Evolutionary conservation across 1,140 invertebrate species (phyloP), one percentile per base, ranked within the genome.

Genomic region (Varroa destructor): DNA sequence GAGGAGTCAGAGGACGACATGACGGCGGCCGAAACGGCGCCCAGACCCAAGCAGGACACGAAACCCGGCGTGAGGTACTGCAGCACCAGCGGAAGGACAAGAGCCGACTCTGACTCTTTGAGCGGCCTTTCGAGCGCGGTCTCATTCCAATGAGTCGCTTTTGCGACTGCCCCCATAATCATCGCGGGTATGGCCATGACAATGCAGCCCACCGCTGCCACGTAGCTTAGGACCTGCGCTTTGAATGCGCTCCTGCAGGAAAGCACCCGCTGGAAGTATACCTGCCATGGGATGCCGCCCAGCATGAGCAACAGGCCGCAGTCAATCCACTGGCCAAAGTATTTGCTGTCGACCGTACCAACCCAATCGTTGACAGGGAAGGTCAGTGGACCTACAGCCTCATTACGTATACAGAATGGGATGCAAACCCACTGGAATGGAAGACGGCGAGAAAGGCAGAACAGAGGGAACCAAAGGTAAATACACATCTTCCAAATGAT

Each of bases 1-100:
- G 93, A 96, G 55, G 94, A 97, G 80, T 98, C 95, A 0, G 94
- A 93, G 1, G 94, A 97, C 43, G 93, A 97, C 94, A 97, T 97
- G 43, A 97, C 93, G 10, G 94, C 93, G 1, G 94, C 94, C 0
- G 93, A 97, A 3, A 98, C 92, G n/a, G 95, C 94, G 0, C 95
- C 95, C 73, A 98, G 83, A 0, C 94, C 95, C 78, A 98, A 90
- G 82, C 97, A 97, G 1, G 93, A 90, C 1, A 98, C 89, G 81
- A 89, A 90, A 78, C 78, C 76, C 0, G 94, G 95, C 3, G 93
- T 97, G 4, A 98, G 83, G 77, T 96, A 92, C 79, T 97, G 93
- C 75, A 99, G 84, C 8, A 97, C 94, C 86, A 98, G 87, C 4
- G 95, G 95, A 61, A 99, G 81, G 72, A 98, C 93, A 87, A 97